These are phyloP conservation scores for Eurypyga helias DNA, from an alignment of 2,113 vertebrate genomes.

Conservation along the genomic window DNA sequence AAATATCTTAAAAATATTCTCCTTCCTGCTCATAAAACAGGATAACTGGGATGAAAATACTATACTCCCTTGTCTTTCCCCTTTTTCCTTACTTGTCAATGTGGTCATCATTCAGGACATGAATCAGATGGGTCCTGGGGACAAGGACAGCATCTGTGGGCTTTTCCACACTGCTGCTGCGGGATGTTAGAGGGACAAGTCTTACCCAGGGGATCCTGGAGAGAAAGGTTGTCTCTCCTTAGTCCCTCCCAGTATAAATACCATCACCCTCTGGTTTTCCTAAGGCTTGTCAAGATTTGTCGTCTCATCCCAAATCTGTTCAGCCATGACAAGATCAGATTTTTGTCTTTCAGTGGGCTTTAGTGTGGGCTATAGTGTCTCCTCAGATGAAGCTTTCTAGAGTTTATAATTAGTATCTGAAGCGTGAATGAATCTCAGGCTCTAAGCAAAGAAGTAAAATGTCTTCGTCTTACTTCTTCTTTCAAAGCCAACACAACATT, in stretches of 20 bases:
- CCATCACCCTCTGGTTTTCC: not conserved
- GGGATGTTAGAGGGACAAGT: not conserved
- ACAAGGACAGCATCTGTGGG: not conserved
- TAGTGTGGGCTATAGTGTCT: not conserved
- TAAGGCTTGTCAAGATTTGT: not conserved
- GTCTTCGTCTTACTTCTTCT: not conserved
- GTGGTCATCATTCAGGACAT: not conserved
- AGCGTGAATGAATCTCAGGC: not conserved
- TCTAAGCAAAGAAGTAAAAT: not conserved
- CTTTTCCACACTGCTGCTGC: not conserved
- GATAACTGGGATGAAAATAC: not conserved
- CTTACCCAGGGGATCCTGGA: not conserved
- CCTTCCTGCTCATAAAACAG: not conserved
- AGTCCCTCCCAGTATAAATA: not conserved
- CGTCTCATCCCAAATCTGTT: not conserved
- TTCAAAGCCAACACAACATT: fast-evolving
- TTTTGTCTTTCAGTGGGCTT: not conserved
- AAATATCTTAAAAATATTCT: fast-evolving
- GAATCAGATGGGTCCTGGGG: fast-evolving
- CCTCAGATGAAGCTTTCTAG: not conserved
- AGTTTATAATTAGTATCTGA: not conserved
- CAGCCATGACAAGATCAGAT: not conserved
- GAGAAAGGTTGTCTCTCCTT: not conserved
- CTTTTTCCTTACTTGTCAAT: not conserved
- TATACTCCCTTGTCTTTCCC: not conserved